phyloP scores from a whole-genome alignment of 2,888 invertebrate species.

The Phlogophora meticulosa region DNA sequence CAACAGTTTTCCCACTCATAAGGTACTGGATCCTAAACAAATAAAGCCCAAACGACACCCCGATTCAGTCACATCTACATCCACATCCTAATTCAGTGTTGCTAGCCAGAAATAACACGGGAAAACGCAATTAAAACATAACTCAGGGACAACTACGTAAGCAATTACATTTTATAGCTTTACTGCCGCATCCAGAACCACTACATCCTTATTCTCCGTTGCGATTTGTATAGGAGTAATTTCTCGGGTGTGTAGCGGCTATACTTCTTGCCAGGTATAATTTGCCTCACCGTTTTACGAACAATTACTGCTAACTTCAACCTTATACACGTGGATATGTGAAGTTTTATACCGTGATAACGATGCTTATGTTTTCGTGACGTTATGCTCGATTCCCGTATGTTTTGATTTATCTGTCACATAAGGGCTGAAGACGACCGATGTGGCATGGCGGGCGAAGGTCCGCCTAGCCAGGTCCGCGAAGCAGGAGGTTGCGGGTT shows the following conservation, averaged over 20 bases:
- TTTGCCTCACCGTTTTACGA: slow-evolving; percentile 83
- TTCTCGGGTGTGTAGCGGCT: slow-evolving; percentile 73
- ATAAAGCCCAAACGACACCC: slow-evolving; percentile 28
- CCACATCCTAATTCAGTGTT: slow-evolving; percentile 39
- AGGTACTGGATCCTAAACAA: slow-evolving; percentile 34
- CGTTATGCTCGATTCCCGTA: slow-evolving; percentile 9
- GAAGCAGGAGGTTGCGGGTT: too few species aligned
- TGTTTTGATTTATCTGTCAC: slow-evolving; percentile 33
- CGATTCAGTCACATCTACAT: slow-evolving; percentile 30
- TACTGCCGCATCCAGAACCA: slow-evolving; percentile 47
- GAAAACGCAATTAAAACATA: slow-evolving; percentile 63
- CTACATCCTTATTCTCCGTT: slow-evolving; percentile 54
- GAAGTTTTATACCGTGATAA: slow-evolving; percentile 50
- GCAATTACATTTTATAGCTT: slow-evolving; percentile 58
- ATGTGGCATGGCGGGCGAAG: too few species aligned
- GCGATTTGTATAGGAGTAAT: slow-evolving; percentile 88
- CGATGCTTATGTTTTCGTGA: slow-evolving; percentile 42
- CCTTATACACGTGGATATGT: slow-evolving; percentile 66
- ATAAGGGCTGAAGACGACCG: too few species aligned
- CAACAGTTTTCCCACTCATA: slow-evolving; percentile 10
- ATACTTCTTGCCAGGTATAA: slow-evolving; percentile 86
- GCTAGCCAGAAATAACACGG: slow-evolving; percentile 42
- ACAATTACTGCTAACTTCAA: slow-evolving; percentile 82
- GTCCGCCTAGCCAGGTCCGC: too few species aligned
- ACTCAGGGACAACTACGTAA: slow-evolving; percentile 56